These are phyloP conservation scores for Anolis carolinensis DNA, from an alignment of 2,113 vertebrate genomes.

Conservation along the genomic window DNA sequence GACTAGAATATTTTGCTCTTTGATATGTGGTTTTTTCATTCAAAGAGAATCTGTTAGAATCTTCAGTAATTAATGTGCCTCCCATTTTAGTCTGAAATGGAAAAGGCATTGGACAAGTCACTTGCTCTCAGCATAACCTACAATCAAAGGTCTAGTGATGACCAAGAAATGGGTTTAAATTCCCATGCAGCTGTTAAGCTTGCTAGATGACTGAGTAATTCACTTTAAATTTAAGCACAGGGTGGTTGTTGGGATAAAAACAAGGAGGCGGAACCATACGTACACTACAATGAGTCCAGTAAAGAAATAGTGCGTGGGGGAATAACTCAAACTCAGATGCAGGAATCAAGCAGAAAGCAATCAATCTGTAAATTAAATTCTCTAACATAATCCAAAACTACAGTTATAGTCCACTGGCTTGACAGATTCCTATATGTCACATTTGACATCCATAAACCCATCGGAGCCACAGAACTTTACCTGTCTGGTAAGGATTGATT, in stretches of 20 bases:
- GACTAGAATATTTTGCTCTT: neutral
- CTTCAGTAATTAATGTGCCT: neutral
- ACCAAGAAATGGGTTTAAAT: neutral
- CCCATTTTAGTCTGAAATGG: neutral
- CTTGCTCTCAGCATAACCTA: neutral
- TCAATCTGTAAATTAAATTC: neutral
- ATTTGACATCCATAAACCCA: neutral
- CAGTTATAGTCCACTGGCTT: neutral
- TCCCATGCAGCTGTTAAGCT: neutral
- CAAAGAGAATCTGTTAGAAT: too few species aligned
- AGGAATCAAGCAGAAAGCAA: neutral
- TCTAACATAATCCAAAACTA: neutral
- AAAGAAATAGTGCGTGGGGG: neutral
- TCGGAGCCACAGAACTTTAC: neutral
- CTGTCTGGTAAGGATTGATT: neutral
- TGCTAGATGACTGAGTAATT: neutral
- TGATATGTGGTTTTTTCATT: too few species aligned
- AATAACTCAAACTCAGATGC: neutral
- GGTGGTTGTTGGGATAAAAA: neutral
- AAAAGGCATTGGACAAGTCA: neutral
- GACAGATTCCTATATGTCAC: neutral
- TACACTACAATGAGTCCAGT: neutral
- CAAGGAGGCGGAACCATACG: too few species aligned
- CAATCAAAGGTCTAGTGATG: neutral
- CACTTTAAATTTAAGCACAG: neutral